A percentile compares a stretch with the other conserved stretches of the same genome.
Evolutionary conservation across 2,888 invertebrate genomes (phyloP).

Genomic region (Hanleya hanleyi): DNA sequence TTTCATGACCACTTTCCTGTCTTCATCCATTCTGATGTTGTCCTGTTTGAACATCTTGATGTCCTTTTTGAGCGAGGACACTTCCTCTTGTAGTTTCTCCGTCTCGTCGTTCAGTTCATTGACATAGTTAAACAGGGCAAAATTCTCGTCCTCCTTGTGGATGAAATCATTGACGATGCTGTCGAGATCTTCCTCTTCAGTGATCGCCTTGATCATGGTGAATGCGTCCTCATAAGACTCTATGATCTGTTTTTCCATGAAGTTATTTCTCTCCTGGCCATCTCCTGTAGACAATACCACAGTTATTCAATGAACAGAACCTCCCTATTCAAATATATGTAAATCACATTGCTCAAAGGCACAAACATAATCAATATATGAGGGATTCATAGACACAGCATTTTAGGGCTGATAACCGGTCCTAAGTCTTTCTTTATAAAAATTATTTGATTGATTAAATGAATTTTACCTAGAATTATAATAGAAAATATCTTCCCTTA

Average conservation of each 20-base stretch:
- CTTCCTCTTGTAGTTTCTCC: conserved; percentile 54
- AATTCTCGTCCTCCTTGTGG: conserved; percentile 90
- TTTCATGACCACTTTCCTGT: conserved; percentile 40
- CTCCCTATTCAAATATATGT: too few species aligned
- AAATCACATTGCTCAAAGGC: too few species aligned
- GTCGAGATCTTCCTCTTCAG: conserved; percentile 64
- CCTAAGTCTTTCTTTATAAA: too few species aligned
- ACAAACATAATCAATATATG: too few species aligned
- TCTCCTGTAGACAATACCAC: neutral
- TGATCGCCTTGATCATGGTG: conserved; percentile 79
- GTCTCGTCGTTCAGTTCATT: conserved; percentile 83
- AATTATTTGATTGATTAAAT: too few species aligned
- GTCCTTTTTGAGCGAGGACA: conserved; percentile 75
- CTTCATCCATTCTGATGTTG: conserved; percentile 45
- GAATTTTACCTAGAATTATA: too few species aligned
- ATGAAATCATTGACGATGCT: conserved; percentile 82
- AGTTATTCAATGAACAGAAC: neutral
- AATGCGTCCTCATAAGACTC: conserved; percentile 83
- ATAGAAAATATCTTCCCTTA: too few species aligned
- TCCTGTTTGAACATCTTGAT: conserved; percentile 52
- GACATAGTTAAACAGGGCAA: conserved; percentile 90
- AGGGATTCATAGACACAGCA: too few species aligned
- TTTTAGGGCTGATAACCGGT: too few species aligned
- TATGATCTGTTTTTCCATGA: conserved; percentile 80
- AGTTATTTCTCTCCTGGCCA: neutral